These are phyloP conservation scores for Phrynocephalus guinanensis DNA, from an alignment of 2,797 vertebrate species.

Conservation along the genomic window DNA sequence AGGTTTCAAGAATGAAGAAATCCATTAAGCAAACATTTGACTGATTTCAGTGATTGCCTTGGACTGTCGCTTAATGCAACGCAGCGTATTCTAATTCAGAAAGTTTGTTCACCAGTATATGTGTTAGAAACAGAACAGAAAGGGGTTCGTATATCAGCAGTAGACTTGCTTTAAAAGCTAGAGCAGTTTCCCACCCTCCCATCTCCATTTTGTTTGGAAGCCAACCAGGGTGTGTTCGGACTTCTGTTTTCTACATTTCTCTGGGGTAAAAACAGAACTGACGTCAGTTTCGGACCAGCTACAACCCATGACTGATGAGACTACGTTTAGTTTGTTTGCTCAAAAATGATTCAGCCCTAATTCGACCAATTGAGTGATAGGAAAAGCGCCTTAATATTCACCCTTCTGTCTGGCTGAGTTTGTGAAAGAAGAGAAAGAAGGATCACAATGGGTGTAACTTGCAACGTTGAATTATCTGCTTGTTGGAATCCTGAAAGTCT, in stretches of 20 bases:
- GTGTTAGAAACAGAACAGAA: neutral
- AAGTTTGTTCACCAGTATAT: constrained; percentile 14
- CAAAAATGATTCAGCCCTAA: neutral
- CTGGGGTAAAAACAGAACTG: neutral
- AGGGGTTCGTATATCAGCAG: neutral
- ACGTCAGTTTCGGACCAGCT: neutral
- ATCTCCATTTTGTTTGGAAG: neutral
- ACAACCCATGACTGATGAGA: neutral
- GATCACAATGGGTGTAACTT: too few relatives aligned
- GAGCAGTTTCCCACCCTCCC: neutral
- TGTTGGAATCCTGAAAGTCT: neutral
- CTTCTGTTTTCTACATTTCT: neutral
- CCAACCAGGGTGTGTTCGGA: neutral
- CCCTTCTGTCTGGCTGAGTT: neutral
- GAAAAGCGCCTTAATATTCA: neutral
- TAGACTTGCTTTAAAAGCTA: neutral
- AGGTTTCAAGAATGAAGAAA: constrained; percentile 41
- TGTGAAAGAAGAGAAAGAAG: neutral
- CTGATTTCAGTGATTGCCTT: constrained; percentile 35
- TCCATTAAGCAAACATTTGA: constrained; percentile 33
- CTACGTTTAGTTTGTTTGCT: too few relatives aligned
- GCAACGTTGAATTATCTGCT: neutral
- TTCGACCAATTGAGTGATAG: neutral
- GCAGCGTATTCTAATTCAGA: constrained; percentile 4
- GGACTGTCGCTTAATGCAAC: constrained; percentile 5